Conservation (phyloP, 2,113 vertebrate genomes). For the Saimiri boliviensis region DNA sequence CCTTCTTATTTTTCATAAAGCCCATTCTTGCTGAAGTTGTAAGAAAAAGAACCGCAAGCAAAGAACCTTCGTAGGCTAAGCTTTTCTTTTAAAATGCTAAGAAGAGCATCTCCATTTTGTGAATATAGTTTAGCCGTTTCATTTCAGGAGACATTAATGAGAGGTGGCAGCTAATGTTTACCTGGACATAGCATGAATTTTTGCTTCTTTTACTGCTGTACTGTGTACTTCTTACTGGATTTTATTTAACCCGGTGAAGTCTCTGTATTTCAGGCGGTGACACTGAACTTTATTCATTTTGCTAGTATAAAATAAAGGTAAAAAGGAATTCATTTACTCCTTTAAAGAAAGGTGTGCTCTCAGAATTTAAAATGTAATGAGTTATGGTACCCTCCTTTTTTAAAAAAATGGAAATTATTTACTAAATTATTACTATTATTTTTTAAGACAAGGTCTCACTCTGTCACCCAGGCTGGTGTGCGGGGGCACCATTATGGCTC, state of each 20-base stretch:
- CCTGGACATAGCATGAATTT: no score
- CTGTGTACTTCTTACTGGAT: fast-evolving
- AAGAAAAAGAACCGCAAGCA: neutral
- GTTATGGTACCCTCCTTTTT: neutral
- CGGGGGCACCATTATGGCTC: no score
- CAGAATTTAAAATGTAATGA: neutral
- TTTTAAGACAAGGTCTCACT: no score
- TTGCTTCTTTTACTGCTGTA: neutral
- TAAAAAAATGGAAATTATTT: neutral
- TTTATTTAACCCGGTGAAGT: neutral
- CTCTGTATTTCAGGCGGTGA: neutral
- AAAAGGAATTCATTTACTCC: neutral
- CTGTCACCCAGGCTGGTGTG: no score
- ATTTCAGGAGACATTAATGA: neutral
- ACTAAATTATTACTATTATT: neutral
- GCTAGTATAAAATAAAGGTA: neutral
- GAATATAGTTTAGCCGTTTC: neutral
- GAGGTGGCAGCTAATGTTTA: fast-evolving
- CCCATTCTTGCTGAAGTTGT: conserved; percentile 1
- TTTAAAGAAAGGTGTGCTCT: neutral
- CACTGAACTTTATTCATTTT: neutral
- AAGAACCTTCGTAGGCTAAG: neutral
- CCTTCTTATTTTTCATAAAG: conserved; percentile 25
- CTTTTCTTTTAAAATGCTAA: neutral
- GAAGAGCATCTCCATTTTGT: neutral